A percentile compares a stretch with the other conserved stretches of the same genome.
Conservation (phyloP, 2,797 vertebrate species). For the Ara ararauna region DNA sequence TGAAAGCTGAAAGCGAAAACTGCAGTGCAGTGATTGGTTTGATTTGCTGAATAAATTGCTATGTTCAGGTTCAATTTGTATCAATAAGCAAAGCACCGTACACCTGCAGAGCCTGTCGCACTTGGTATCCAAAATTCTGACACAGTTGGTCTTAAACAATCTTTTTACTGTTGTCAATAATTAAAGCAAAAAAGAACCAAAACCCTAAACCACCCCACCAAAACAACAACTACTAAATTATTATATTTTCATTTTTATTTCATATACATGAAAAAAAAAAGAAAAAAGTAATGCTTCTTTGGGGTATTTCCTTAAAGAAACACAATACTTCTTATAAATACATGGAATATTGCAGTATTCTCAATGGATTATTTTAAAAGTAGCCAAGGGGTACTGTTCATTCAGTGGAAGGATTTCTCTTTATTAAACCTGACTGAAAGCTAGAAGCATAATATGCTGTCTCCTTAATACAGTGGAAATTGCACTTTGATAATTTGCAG, state of each 20-base stretch:
- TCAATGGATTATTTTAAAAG: slow-evolving; percentile 61
- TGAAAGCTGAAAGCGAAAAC: slow-evolving; percentile 74
- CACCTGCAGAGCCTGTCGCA: slow-evolving; percentile 77
- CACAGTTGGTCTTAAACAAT: slow-evolving; percentile 67
- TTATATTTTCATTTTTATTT: neutral
- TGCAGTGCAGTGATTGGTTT: slow-evolving; percentile 77
- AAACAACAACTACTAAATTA: neutral
- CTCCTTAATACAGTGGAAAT: slow-evolving; percentile 53
- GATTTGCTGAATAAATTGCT: slow-evolving; percentile 84
- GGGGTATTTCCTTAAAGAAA: slow-evolving; percentile 27
- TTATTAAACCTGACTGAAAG: slow-evolving; percentile 69
- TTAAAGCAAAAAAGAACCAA: neutral
- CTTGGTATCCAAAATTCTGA: slow-evolving; percentile 59
- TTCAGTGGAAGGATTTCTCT: slow-evolving; percentile 45
- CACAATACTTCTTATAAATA: slow-evolving; percentile 35
- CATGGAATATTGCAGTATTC: slow-evolving; percentile 43
- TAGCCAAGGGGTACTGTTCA: slow-evolving; percentile 37
- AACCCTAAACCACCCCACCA: neutral
- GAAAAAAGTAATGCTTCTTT: neutral
- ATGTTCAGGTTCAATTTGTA: slow-evolving; percentile 84
- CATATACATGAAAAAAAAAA: neutral
- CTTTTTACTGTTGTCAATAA: slow-evolving; percentile 55
- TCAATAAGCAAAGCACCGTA: slow-evolving; percentile 78
- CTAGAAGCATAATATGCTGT: slow-evolving; percentile 14
- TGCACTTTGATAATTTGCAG: slow-evolving; percentile 56